A percentile compares a stretch with the other conserved stretches of the same genome.
phyloP scores from a whole-genome alignment of 2,888 invertebrate genomes.

The Macrosiphum euphorbiae region DNA sequence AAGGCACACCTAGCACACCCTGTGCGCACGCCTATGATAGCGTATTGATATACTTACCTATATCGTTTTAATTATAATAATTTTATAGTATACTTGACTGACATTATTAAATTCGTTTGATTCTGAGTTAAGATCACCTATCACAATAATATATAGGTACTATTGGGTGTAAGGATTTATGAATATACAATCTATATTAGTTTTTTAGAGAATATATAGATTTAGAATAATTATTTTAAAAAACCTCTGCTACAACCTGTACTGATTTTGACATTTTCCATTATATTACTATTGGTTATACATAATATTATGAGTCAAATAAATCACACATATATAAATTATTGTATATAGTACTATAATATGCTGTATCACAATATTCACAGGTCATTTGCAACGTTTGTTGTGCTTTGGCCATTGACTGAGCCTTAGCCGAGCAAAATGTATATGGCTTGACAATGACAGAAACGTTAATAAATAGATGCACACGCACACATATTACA shows the following conservation, averaged over 20 bases:
- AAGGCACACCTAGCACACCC: too few relatives aligned
- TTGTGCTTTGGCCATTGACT: not conserved
- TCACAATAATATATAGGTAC: not conserved
- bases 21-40: too few relatives aligned
- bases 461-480: not conserved
- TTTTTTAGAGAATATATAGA: not conserved
- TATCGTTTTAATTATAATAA: not conserved
- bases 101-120: not conserved
- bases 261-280: not conserved
- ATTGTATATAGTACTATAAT: not conserved
- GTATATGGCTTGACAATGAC: constrained; percentile 2
- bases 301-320: not conserved
- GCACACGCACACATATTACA: not conserved
- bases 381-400: not conserved
- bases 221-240: not conserved
- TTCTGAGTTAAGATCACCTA: not conserved
- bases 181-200: not conserved
- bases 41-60: not conserved
- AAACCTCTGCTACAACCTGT: not conserved
- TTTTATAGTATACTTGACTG: not conserved
- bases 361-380: not conserved
- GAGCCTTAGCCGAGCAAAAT: not conserved
- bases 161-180: not conserved
- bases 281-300: not conserved
- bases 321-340: not conserved